Evolutionary conservation across 2,888 invertebrate species (phyloP).

Genomic region (Chrysina gloriosa): DNA sequence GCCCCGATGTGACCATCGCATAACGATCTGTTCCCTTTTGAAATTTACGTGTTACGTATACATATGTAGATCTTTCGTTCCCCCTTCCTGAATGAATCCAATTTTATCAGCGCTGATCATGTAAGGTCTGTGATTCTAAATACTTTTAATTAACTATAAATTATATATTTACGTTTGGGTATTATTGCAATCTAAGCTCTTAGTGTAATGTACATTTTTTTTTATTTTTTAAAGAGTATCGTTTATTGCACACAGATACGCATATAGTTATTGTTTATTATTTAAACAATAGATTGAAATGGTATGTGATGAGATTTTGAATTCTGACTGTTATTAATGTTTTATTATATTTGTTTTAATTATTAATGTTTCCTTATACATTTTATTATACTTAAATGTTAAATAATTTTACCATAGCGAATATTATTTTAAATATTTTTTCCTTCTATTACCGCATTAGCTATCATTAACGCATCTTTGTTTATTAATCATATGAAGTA

Average conservation of each 20-base stretch:
- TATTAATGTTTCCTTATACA: background rate
- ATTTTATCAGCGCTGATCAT: constrained; percentile 35
- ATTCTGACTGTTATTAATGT: constrained; percentile 24
- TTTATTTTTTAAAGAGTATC: constrained; percentile 26
- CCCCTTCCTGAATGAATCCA: constrained; percentile 21
- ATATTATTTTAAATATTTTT: constrained; percentile 14
- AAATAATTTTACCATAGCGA: constrained; percentile 1
- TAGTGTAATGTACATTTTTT: constrained; percentile 36
- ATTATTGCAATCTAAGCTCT: constrained; percentile 44
- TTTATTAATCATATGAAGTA: background rate
- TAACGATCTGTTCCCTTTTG: constrained; percentile 25
- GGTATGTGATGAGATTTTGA: constrained; percentile 23
- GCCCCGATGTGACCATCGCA: constrained; percentile 64
- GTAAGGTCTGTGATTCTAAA: constrained; percentile 45
- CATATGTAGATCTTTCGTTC: constrained; percentile 27
- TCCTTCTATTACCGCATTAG: background rate
- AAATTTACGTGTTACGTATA: constrained; percentile 23
- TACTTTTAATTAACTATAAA: constrained; percentile 40
- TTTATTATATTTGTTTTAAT: constrained; percentile 12
- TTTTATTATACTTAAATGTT: constrained; percentile 9
- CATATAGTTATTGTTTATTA: constrained; percentile 20
- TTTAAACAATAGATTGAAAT: constrained; percentile 8
- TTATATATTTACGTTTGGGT: constrained; percentile 44
- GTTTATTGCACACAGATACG: constrained; percentile 19
- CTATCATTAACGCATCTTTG: background rate